Conservation (phyloP, 2,888 invertebrate genomes). For the Branchipolynoe longqiensis region DNA sequence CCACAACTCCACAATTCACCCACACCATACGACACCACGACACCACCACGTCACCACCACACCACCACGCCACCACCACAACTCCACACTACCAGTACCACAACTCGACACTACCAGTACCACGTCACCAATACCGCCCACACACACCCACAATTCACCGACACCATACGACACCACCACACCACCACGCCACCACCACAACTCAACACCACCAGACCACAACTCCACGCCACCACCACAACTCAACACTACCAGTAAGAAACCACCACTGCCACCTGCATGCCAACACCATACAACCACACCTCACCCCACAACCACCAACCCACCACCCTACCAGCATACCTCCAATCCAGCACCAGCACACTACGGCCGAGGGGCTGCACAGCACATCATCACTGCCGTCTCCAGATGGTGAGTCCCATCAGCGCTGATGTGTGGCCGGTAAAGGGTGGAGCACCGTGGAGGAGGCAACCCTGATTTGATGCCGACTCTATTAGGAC, state of each 20-base stretch:
- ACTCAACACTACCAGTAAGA: too few species aligned
- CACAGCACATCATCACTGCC: constrained; percentile 3
- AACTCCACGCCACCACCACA: too few species aligned
- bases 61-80: too few species aligned
- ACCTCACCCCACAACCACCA: not conserved
- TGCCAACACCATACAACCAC: not conserved
- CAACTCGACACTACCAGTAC: too few species aligned
- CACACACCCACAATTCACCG: too few species aligned
- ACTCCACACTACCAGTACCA: too few species aligned
- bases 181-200: not conserved
- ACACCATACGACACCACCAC: too few species aligned
- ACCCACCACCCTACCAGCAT: not conserved
- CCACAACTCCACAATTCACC: too few species aligned
- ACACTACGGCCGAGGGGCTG: too few species aligned
- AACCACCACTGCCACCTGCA: not conserved
- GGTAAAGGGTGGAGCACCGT: not conserved
- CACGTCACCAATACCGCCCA: too few species aligned
- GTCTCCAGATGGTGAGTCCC: not conserved
- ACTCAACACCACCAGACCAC: not conserved
- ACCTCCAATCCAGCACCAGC: not conserved
- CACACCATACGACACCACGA: too few species aligned
- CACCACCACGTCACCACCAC: too few species aligned
- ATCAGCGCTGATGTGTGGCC: constrained; percentile 3
- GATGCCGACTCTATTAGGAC: constrained; percentile 12
- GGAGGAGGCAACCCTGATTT: not conserved